Base-by-base conservation (phyloP, 2,888 invertebrate genomes). In the Frankliniella fusca region DNA sequence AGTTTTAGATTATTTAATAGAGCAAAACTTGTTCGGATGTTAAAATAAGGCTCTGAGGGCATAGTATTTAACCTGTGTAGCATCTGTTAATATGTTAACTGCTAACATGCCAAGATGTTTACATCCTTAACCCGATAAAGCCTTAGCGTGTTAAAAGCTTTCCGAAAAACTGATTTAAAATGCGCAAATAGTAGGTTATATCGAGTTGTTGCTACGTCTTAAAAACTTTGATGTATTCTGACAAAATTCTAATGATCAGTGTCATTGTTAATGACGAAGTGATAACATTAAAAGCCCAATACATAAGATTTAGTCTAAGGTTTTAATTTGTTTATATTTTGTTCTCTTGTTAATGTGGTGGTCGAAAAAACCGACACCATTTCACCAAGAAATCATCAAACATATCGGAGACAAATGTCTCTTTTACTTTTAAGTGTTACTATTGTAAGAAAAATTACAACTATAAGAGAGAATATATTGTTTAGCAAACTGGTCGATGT, bases 371-470 rank as follows among this genome's bases (percentile, higher is more conserved):
- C 27, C 70, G 5, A 38, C 38, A 76, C 70, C 70, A 27, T 27
- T 27, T 76, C 27, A 23, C 70, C 70, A 76, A 76, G 70, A 76
- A 76, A 76, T 76, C 70, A 76, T 27, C 23, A 76, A 76, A 76
- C 70, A 76, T 76, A 76, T 76, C 70, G 27, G 70, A 27, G 27
- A 76, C 70, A 76, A 27, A 11, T 27, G 70, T 76, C 27, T 27
- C 70, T 27, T 23, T 76, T 76, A 76, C 12, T 11, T 76, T 9
- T 76, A 38, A 38, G 38, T 38, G 38, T 38, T 38, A 38, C 38
- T 38, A 38, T 38, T 38, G 38, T 38, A 76, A 76, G 70, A 27
- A 76, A 61, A n/a, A 38, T 38, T 38, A 38, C 5, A 38, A 38
- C 3, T 38, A 38, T 38, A 38, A n/a, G n/a, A n/a, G 38, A 38